Conservation (phyloP, 2,888 invertebrate species). For the Diploptera punctata region DNA sequence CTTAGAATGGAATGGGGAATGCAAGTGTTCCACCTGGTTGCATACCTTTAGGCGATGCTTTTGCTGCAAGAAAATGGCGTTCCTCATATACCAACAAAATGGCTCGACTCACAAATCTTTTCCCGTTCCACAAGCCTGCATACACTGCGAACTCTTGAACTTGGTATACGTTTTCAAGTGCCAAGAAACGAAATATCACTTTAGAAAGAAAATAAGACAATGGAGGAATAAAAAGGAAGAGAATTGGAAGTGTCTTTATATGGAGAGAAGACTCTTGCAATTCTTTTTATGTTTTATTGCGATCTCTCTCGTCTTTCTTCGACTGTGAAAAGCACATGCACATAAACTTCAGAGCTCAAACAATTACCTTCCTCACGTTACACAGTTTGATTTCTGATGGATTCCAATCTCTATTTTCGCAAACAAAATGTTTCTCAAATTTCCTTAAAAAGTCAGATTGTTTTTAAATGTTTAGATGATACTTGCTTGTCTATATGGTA, state of each 20-base stretch:
- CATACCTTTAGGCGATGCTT: not conserved
- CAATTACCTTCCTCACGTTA: not conserved
- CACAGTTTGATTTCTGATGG: not conserved
- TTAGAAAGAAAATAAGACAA: constrained; percentile 8
- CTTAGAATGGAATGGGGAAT: not conserved
- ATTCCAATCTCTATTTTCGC: not conserved
- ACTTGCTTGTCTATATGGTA: too few relatives aligned
- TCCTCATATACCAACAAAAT: not conserved
- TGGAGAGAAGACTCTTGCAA: not conserved
- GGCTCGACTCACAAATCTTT: not conserved
- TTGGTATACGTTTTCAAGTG: constrained; percentile 1
- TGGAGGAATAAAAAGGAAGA: constrained; percentile 1
- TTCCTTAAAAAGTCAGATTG: too few relatives aligned
- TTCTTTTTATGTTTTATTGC: not conserved
- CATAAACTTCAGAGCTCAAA: not conserved
- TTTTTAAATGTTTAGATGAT: too few relatives aligned
- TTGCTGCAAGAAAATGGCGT: not conserved
- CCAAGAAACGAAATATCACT: constrained; percentile 13
- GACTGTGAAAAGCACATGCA: constrained; percentile 1
- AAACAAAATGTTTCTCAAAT: too few relatives aligned
- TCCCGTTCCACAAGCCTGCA: not conserved
- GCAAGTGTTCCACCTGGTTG: not conserved
- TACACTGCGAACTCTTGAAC: not conserved
- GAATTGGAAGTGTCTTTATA: not conserved
- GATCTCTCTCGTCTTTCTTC: not conserved